These are phyloP conservation scores for Himalopsyche kuldschensis DNA, from an alignment of 2,888 invertebrate species.

Conservation along the genomic window DNA sequence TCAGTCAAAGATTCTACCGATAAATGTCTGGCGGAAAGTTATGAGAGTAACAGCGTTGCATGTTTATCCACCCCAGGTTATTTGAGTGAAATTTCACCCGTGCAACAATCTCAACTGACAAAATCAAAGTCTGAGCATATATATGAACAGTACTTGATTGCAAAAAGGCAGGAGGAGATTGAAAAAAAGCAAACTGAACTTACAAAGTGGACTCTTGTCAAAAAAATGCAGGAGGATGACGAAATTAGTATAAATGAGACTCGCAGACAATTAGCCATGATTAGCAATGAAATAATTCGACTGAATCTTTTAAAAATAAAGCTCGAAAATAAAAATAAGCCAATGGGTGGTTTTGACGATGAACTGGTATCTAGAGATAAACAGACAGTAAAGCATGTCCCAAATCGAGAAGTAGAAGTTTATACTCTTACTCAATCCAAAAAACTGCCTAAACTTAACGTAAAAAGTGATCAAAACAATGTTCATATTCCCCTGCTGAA, in stretches of 20 bases:
- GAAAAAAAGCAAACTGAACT: neutral
- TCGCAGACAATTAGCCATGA: constrained; percentile 56
- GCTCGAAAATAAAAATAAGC: constrained; percentile 43
- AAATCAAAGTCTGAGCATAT: constrained; percentile 8
- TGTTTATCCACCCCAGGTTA: neutral
- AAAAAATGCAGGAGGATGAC: neutral
- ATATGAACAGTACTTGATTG: constrained; percentile 17
- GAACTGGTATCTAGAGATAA: neutral
- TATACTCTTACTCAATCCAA: neutral
- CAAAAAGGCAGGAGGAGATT: constrained; percentile 13
- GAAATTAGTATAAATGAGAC: constrained; percentile 1
- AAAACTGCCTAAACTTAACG: neutral
- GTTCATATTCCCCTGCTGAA: constrained; percentile 14
- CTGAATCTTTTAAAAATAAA: constrained; percentile 51
- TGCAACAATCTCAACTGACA: neutral
- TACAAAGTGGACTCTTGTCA: neutral
- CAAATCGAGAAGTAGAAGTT: neutral
- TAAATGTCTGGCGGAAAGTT: neutral
- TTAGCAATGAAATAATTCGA: constrained; percentile 61
- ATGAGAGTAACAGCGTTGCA: neutral
- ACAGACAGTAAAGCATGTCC: neutral
- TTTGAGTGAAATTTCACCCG: neutral
- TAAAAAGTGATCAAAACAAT: neutral
- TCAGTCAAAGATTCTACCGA: neutral
- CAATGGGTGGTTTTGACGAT: neutral